Conservation (phyloP, 2,797 vertebrate species). For the Pteronotus mesoamericanus region DNA sequence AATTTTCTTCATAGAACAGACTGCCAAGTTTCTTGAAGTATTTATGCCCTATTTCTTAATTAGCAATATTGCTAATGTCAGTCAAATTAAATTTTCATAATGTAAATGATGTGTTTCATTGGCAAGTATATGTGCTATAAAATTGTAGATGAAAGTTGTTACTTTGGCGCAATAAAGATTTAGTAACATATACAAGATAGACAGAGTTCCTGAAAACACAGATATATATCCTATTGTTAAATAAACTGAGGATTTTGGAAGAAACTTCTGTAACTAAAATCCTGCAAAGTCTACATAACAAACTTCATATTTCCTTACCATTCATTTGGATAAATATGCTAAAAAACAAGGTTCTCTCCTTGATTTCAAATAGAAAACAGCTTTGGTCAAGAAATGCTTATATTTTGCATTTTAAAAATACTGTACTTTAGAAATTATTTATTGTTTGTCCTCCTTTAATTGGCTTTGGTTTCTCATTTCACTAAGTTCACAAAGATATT, state of each 20-base stretch:
- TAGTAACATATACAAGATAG: neutral
- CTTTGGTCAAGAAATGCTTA: neutral
- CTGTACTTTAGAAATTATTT: neutral
- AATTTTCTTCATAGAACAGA: conserved; percentile 79
- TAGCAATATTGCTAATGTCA: conserved; percentile 79
- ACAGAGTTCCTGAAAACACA: neutral
- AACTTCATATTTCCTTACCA: neutral
- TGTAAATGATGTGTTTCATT: conserved; percentile 54
- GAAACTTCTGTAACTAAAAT: neutral
- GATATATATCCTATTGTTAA: neutral
- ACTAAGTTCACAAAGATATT: neutral
- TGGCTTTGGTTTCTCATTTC: neutral
- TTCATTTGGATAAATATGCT: neutral
- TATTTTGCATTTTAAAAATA: neutral
- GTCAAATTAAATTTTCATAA: conserved; percentile 74
- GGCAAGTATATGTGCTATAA: conserved; percentile 44
- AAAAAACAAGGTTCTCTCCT: neutral
- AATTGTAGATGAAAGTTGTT: conserved; percentile 33
- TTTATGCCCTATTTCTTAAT: conserved; percentile 80
- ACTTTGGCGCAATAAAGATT: neutral
- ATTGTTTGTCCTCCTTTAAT: neutral
- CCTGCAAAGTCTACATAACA: neutral
- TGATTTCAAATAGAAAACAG: conserved; percentile 19
- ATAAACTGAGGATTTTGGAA: neutral
- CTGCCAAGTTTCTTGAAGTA: conserved; percentile 78